Base-by-base conservation (phyloP, 2,113 vertebrate species). In the Plectropomus leopardus region DNA sequence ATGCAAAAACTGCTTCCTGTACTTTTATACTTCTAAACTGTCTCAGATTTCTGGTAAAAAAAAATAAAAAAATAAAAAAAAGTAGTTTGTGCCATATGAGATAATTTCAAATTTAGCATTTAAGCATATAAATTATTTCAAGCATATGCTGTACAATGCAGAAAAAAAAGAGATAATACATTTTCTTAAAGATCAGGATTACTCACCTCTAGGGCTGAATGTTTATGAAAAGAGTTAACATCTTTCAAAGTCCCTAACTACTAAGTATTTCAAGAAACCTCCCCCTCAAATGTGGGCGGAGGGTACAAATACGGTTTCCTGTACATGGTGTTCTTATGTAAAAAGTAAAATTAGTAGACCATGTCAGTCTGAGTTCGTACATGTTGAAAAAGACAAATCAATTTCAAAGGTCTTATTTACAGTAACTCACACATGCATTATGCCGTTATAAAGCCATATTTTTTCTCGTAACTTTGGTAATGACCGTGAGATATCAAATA, bases 141-240 rank as follows among this genome's bases (percentile, higher is more conserved):
- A 11, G 21, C 5, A 0, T 19, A 36, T 7, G 1, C 19, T 47
- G 4, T 26, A 19, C 40, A 42, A 47, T 60, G 9, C 14, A 50
- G 9, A 2, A 7, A 23, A 50, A 34, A 2, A 3, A 19, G 42
- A 5, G 6, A 40, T 10, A 40, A 11, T 17, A 36, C 10, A 24
- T 7, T 26, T 34, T 13, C 2, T n/a, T 8, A 23, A 44, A 65
- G 34, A 54, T 42, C 4, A 50, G 17, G 50, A 9, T 16, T 9
- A 67, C 67, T 87, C 80, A 85, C 84, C 78, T 21, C 1, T 1
- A 42, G 32, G 14, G 60, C 8, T 40, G n/a, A 59, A 16, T 42
- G 7, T 7, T 60, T 13, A 21, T 16, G 7, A 50, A 47, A 24
- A 4, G 14, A 40, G 28, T 47, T 4, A 19, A 1, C n/a, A 44